Conservation (phyloP, 2,113 vertebrate genomes). For the Holacanthus passer region DNA sequence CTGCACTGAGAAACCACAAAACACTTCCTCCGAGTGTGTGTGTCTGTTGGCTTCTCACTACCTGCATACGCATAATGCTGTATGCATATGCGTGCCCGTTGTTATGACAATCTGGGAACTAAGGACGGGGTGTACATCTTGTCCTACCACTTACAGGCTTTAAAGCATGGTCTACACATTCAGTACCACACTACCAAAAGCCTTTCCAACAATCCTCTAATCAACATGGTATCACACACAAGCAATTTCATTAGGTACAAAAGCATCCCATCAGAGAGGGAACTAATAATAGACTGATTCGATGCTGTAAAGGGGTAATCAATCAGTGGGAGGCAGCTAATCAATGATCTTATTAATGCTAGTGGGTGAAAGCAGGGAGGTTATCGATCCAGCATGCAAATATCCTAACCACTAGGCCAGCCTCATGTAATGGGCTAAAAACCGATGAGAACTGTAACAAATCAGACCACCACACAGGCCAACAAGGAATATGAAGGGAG, state of each 20-base stretch:
- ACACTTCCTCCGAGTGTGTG: constrained; percentile 43
- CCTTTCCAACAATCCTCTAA: constrained; percentile 21
- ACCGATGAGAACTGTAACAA: constrained; percentile 32
- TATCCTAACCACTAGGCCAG: constrained; percentile 46
- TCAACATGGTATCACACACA: constrained; percentile 37
- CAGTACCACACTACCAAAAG: neutral
- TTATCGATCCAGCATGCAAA: constrained; percentile 81
- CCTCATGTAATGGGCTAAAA: constrained; percentile 39
- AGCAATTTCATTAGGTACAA: constrained; percentile 65
- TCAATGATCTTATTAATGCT: constrained; percentile 83
- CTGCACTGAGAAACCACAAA: constrained; percentile 48
- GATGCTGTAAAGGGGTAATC: constrained; percentile 73
- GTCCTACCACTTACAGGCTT: neutral
- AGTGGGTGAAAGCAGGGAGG: constrained; percentile 64
- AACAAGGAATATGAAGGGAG: neutral
- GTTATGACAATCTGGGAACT: neutral
- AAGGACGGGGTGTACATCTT: neutral
- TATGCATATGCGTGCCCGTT: neutral
- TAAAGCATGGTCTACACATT: constrained; percentile 14
- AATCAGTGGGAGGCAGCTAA: constrained; percentile 82
- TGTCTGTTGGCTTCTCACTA: constrained; percentile 11
- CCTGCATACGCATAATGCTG: constrained; percentile 1
- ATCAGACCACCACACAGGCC: constrained; percentile 12
- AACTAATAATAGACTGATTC: constrained; percentile 77
- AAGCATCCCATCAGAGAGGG: constrained; percentile 53